Evolutionary conservation across 1,140 invertebrate genomes (phyloP), one percentile per base, ranked within the genome.

Genomic region (Trichonephila inaurata): DNA sequence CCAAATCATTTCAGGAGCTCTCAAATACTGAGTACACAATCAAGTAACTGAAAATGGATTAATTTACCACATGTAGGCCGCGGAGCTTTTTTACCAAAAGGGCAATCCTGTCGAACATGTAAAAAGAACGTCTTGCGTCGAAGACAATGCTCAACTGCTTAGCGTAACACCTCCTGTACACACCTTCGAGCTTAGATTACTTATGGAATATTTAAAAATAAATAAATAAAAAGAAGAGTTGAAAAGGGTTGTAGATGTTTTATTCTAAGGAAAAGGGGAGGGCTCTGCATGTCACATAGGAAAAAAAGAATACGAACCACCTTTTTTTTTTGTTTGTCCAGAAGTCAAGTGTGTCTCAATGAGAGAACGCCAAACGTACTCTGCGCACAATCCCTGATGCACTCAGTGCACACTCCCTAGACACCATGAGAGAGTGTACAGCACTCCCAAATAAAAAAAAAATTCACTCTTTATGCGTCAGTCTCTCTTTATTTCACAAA

Each of bases 351-450:
- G 60, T 33, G 86, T 64, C 40, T 64, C 62, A 14, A 64, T 16
- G 24, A 33, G 77, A 58, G 62, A 40, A 60, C 40, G 60, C 58
- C 90, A 92, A 72, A 72, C n/a, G n/a, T 33, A 90, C 51, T 90
- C 58, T 90, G 89, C 90, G 90, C 90, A 92, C 90, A 92, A 92
- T 92, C 90, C 90, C 82, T 18, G 21, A 33, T 64, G 58, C 77
- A 64, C 89, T 61, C 24, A 24, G 89, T 81, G 72, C 77, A 62
- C 89, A 89, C 21, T n/a, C 33, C 28, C 12, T 40, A 83, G 28
- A 91, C 58, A 83, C n/a, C 44, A 60, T 7, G 85, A 87, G 61
- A 87, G 85, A 89, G 87, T 69, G 87, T 89, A 72, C 66, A 81
- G 77, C 89, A 91, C 89, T 91, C 77, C 89, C 60, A 40, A 82